A percentile compares a stretch with the other conserved stretches of the same genome.
Evolutionary conservation across 1,140 invertebrate species (phyloP).

Genomic region (Zaprionus ghesquierei): DNA sequence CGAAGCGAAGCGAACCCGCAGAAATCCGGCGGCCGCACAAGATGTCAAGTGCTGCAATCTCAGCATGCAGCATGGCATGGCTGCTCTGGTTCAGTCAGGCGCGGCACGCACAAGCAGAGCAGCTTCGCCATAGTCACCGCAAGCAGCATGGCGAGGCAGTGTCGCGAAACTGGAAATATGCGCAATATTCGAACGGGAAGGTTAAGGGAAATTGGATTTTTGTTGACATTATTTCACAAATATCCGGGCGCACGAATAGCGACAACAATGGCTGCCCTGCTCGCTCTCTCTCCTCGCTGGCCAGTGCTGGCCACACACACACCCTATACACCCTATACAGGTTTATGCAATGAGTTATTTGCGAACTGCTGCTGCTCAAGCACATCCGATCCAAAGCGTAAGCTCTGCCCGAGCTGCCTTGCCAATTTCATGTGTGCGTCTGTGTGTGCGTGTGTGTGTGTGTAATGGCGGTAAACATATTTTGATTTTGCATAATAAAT

Average conservation of each 20-base stretch:
- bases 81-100: neutral
- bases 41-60: neutral
- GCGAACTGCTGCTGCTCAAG: conserved; percentile 18
- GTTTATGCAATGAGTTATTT: conserved; percentile 37
- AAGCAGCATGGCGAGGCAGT: neutral
- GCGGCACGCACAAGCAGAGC: neutral
- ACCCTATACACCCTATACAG: conserved; percentile 16
- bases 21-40: neutral
- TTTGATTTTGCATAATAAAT: conserved; percentile 68
- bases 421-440: conserved; percentile 32
- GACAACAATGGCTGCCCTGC: conserved; percentile 23
- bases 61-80: neutral
- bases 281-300: neutral
- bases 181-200: conserved; percentile 69
- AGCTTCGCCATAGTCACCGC: neutral
- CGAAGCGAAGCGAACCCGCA: neutral
- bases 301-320: conserved; percentile 8
- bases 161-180: conserved; percentile 40
- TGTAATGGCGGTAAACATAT: conserved; percentile 28
- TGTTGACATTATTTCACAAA: conserved; percentile 79
- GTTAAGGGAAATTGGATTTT: conserved; percentile 80
- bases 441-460: conserved; percentile 11
- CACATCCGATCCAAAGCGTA: conserved; percentile 26
- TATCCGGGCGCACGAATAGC: conserved; percentile 64
- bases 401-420: conserved; percentile 3